These are phyloP conservation scores for Streptopelia turtur DNA, from an alignment of 2,797 vertebrate species.

Conservation along the genomic window DNA sequence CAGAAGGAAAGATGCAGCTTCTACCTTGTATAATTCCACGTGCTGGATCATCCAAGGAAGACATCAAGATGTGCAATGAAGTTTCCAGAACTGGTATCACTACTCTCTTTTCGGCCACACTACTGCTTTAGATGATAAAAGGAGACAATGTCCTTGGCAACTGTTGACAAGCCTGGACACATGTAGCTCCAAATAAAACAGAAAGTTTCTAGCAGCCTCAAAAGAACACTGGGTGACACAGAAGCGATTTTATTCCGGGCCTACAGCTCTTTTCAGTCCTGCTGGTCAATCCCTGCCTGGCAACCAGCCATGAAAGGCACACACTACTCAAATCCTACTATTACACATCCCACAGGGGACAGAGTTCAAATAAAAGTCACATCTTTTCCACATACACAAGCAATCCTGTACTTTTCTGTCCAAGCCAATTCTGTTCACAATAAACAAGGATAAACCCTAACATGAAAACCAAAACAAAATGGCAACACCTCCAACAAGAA, in stretches of 20 bases:
- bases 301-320: neutral
- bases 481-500: neutral
- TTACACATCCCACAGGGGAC: neutral
- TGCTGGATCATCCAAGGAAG: neutral
- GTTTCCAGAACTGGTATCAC: neutral
- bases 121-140: neutral
- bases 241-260: neutral
- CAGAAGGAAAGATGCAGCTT: neutral
- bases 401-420: neutral
- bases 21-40: neutral
- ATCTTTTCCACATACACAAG: neutral
- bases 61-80: neutral
- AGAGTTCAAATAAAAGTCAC: slow-evolving; percentile 5
- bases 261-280: neutral
- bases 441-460: neutral
- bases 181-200: neutral
- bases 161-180: neutral
- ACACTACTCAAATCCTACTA: neutral
- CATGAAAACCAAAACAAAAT: neutral
- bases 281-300: neutral
- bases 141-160: neutral
- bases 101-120: neutral
- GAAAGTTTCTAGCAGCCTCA: neutral
- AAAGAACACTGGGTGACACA: neutral
- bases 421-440: neutral